phyloP scores from a whole-genome alignment of 2,888 invertebrate species.

The Poecilus cupreus region DNA sequence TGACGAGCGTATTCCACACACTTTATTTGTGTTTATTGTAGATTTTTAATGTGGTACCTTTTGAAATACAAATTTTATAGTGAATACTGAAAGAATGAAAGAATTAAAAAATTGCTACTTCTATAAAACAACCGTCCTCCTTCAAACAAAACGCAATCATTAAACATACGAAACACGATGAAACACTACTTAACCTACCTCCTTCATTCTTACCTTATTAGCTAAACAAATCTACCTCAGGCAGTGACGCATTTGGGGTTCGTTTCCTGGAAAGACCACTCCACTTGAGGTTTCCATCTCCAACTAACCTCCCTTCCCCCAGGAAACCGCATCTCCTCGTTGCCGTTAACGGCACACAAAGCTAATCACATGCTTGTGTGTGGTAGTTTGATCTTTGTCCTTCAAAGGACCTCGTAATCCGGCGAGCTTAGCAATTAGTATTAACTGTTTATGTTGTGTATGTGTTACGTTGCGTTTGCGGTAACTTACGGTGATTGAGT shows the following conservation, averaged over 20 bases:
- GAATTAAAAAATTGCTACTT: no score
- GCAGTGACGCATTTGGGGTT: background rate
- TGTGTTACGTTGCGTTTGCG: background rate
- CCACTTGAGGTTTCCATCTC: background rate
- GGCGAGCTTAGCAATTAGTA: constrained; percentile 30
- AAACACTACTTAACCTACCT: background rate
- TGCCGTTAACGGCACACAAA: constrained; percentile 18
- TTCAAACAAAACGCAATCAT: no score
- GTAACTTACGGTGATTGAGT: background rate
- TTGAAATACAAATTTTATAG: no score
- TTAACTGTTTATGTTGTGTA: constrained; percentile 14
- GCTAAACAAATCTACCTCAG: background rate
- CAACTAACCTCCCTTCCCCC: background rate
- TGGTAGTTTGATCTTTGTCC: constrained; percentile 33
- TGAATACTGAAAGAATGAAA: no score
- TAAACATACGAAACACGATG: background rate
- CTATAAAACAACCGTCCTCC: no score
- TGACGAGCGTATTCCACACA: no score
- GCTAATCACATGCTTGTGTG: constrained; percentile 36
- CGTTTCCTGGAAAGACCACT: background rate
- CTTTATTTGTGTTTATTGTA: no score
- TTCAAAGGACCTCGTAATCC: constrained; percentile 42
- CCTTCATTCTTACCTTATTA: constrained; percentile 1
- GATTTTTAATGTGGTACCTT: no score
- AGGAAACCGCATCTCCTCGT: background rate